Percentiles rank a stretch among this genome's conserved stretches.
phyloP scores from a whole-genome alignment of 2,113 vertebrate species.

The Percina caprodes region DNA sequence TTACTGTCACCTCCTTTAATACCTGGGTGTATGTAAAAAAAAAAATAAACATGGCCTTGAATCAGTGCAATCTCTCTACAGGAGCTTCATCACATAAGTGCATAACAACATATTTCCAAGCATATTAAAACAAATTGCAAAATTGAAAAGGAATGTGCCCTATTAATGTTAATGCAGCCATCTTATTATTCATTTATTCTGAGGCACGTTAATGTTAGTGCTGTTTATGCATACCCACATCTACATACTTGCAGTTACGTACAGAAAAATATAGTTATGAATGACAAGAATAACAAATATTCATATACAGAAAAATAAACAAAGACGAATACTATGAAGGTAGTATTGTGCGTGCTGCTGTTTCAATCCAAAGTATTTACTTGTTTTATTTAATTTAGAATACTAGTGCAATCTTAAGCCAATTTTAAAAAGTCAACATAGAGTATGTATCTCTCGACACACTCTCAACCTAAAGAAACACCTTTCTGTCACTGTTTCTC shows the following conservation, averaged over 20 bases:
- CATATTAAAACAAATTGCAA: neutral
- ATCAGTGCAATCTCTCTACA: neutral
- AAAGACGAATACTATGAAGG: too few species aligned
- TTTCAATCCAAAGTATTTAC: too few species aligned
- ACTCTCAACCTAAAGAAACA: too few species aligned
- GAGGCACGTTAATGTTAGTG: neutral
- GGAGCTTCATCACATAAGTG: neutral
- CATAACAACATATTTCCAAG: neutral
- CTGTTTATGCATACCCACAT: neutral
- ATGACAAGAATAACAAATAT: neutral
- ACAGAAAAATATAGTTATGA: neutral
- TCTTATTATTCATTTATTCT: neutral
- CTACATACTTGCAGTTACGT: neutral
- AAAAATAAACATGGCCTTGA: neutral
- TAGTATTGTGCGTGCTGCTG: too few species aligned
- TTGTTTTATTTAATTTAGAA: too few species aligned
- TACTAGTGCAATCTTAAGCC: too few species aligned
- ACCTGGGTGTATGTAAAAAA: conserved; percentile 82
- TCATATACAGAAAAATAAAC: neutral
- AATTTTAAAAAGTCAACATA: too few species aligned
- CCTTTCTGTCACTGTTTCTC: conserved; percentile 15
- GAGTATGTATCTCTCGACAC: too few species aligned
- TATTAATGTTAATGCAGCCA: neutral
- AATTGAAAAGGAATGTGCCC: neutral
- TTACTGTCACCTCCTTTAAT: conserved; percentile 94